Conservation (phyloP, 2,113 vertebrate genomes). For the Prunella fulvescens region DNA sequence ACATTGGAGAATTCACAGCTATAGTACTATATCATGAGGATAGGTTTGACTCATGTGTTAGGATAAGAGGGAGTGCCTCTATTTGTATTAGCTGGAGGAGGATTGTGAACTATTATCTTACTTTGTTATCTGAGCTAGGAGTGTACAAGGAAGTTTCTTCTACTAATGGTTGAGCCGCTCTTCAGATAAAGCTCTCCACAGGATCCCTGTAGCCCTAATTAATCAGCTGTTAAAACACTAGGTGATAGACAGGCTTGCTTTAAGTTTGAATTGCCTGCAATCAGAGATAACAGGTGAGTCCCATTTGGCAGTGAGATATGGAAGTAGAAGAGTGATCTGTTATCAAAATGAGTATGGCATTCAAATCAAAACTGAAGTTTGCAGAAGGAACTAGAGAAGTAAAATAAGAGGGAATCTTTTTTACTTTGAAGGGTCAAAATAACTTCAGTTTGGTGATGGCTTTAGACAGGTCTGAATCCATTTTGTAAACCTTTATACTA, state of each 20-base stretch:
- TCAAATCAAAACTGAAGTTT: constrained; percentile 56
- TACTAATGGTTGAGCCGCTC: constrained; percentile 80
- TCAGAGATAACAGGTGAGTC: constrained; percentile 79
- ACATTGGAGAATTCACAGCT: constrained; percentile 40
- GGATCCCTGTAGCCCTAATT: constrained; percentile 77
- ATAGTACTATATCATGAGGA: constrained; percentile 11
- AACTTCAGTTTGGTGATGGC: not conserved
- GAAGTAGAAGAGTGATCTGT: constrained; percentile 60
- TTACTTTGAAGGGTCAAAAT: not conserved
- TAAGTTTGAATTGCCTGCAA: constrained; percentile 78
- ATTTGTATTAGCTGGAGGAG: constrained; percentile 77
- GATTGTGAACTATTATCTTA: constrained; percentile 77
- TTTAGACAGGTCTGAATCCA: not conserved
- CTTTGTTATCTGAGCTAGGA: constrained; percentile 83
- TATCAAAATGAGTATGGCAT: constrained; percentile 65
- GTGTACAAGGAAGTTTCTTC: constrained; percentile 81
- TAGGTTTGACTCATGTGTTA: constrained; percentile 62
- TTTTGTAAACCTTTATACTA: not conserved
- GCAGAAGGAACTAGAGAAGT: constrained; percentile 6
- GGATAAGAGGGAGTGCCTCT: constrained; percentile 79
- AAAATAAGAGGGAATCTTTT: not conserved
- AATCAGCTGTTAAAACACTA: constrained; percentile 84
- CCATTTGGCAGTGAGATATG: constrained; percentile 70
- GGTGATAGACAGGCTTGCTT: constrained; percentile 80
- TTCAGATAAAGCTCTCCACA: constrained; percentile 80